Evolutionary conservation across 2,113 vertebrate genomes (phyloP).

Genomic region (Neogale vison): DNA sequence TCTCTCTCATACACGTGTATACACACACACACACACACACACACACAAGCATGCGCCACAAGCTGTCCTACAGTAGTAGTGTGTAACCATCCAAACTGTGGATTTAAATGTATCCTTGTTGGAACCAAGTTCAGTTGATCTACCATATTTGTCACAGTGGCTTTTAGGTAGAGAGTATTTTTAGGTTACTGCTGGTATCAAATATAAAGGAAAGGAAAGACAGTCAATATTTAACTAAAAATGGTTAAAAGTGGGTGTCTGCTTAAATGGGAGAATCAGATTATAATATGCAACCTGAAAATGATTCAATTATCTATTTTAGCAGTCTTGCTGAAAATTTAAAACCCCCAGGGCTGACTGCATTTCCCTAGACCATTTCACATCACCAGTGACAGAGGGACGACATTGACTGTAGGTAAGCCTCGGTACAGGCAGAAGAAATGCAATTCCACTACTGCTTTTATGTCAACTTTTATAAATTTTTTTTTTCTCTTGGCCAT

Average conservation of each 20-base stretch:
- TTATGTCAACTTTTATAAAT: constrained; percentile 5
- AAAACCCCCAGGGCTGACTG: neutral
- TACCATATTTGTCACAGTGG: neutral
- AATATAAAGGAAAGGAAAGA: constrained; percentile 10
- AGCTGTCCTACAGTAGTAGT: neutral
- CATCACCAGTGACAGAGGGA: neutral
- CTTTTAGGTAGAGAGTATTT: neutral
- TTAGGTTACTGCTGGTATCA: neutral
- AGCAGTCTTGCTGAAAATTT: neutral
- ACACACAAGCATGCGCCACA: neutral
- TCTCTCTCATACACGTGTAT: neutral
- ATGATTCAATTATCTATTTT: neutral
- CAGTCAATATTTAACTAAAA: constrained; percentile 24
- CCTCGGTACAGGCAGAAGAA: neutral
- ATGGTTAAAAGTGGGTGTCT: neutral
- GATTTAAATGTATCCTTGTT: neutral
- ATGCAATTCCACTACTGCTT: neutral
- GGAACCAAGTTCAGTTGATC: neutral
- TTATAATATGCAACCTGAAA: constrained; percentile 8
- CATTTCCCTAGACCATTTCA: neutral
- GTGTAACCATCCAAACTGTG: neutral
- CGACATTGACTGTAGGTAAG: neutral
- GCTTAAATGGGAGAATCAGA: neutral
- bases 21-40: neutral
- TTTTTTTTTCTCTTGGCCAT: neutral